Conservation (phyloP, 2,797 vertebrate species). For the Todus mexicanus region DNA sequence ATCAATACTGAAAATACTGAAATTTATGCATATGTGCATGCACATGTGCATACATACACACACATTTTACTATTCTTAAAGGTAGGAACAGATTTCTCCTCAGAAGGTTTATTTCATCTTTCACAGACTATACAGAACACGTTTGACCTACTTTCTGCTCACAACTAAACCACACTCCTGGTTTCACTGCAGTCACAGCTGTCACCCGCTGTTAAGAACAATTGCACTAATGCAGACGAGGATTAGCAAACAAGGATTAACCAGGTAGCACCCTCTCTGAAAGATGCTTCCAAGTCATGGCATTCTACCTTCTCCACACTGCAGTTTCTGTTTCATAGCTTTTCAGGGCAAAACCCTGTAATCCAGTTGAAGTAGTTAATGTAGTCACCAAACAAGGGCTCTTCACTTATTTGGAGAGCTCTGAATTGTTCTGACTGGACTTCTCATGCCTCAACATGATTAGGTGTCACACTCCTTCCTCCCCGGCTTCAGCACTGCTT, state of each 20-base stretch:
- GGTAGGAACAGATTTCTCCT: not conserved
- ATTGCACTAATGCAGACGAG: not conserved
- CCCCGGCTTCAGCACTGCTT: not conserved
- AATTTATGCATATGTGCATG: too few relatives aligned
- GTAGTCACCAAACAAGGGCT: not conserved
- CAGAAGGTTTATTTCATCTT: not conserved
- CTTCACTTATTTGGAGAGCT: not conserved
- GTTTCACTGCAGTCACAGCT: constrained; percentile 3
- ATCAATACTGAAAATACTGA: not conserved
- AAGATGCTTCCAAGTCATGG: not conserved
- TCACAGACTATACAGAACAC: not conserved
- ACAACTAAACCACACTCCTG: not conserved
- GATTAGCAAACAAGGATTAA: constrained; percentile 28
- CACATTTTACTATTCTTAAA: not conserved
- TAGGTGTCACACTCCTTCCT: not conserved
- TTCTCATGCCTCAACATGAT: not conserved
- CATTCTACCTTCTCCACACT: not conserved
- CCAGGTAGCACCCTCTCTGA: not conserved
- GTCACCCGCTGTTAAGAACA: constrained; percentile 21
- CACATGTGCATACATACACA: fast-evolving
- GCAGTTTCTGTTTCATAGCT: not conserved
- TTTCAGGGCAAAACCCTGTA: not conserved
- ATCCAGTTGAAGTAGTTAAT: not conserved
- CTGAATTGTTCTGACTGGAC: not conserved
- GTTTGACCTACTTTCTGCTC: constrained; percentile 1